Evolutionary conservation across 2,797 vertebrate species (phyloP).

Genomic region (Artibeus jamaicensis): DNA sequence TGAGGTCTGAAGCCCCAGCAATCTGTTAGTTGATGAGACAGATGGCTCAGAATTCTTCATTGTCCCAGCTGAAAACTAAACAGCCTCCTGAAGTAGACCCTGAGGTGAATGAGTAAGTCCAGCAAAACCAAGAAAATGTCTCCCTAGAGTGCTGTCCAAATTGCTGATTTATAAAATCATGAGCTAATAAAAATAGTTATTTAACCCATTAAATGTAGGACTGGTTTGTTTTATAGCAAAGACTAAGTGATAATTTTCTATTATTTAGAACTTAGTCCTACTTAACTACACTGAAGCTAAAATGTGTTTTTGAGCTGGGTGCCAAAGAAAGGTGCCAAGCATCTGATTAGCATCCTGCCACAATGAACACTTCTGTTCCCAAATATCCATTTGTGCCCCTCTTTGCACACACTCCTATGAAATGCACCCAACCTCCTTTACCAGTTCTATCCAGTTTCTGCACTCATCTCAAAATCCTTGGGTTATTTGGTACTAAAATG

Average conservation of each 20-base stretch:
- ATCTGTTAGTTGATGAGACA: not conserved
- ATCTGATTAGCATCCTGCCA: not conserved
- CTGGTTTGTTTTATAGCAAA: not conserved
- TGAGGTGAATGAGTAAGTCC: not conserved
- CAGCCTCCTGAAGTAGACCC: not conserved
- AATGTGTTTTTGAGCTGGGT: not conserved
- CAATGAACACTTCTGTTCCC: not conserved
- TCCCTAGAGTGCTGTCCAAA: not conserved
- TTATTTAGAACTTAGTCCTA: not conserved
- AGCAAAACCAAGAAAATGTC: not conserved
- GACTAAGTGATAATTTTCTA: not conserved
- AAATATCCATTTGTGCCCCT: not conserved
- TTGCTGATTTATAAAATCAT: not conserved
- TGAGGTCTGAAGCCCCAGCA: not conserved
- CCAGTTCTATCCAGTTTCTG: not conserved
- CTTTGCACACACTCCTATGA: not conserved
- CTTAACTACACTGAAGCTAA: not conserved
- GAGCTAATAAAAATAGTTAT: not conserved
- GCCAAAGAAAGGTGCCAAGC: not conserved
- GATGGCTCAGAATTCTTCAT: not conserved
- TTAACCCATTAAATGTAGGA: not conserved
- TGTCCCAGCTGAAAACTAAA: not conserved
- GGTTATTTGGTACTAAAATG: not conserved
- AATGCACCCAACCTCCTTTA: not conserved
- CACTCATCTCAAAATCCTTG: not conserved